phyloP scores from a whole-genome alignment of 2,113 vertebrate genomes.

The Trachemys scripta region DNA sequence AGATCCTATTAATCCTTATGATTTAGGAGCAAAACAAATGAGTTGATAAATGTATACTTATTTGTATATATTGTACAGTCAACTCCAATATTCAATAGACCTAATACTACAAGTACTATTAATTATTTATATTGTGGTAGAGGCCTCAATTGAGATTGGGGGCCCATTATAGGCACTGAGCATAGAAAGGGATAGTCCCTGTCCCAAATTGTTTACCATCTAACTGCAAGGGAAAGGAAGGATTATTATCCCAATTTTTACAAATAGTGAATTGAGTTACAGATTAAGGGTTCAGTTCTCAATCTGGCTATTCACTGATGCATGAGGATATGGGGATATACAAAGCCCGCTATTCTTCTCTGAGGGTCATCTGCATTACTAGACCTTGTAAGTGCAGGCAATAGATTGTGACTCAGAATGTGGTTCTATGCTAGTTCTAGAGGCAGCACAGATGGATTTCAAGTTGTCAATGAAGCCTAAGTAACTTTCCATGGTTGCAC shows the following conservation, averaged over 20 bases:
- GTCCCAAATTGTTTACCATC: neutral
- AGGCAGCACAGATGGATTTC: neutral
- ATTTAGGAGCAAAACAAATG: neutral
- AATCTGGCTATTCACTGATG: neutral
- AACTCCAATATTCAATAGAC: neutral
- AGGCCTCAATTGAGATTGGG: neutral
- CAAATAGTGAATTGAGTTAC: neutral
- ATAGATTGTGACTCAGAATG: neutral
- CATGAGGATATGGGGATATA: neutral
- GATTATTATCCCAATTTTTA: neutral
- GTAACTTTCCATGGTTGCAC: neutral
- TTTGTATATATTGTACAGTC: neutral
- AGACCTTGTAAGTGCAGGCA: neutral
- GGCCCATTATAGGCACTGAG: neutral
- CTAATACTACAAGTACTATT: neutral
- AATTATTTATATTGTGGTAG: neutral
- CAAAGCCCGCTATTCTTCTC: neutral
- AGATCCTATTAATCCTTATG: neutral
- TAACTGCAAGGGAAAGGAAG: neutral
- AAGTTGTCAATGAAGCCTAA: neutral
- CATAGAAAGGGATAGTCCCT: rapidly evolving
- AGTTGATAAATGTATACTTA: neutral
- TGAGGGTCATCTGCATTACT: neutral
- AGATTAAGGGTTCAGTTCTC: neutral
- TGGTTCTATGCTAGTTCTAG: neutral